These are phyloP conservation scores for Tipula confusa DNA, from an alignment of 2,888 invertebrate species.

Conservation along the genomic window DNA sequence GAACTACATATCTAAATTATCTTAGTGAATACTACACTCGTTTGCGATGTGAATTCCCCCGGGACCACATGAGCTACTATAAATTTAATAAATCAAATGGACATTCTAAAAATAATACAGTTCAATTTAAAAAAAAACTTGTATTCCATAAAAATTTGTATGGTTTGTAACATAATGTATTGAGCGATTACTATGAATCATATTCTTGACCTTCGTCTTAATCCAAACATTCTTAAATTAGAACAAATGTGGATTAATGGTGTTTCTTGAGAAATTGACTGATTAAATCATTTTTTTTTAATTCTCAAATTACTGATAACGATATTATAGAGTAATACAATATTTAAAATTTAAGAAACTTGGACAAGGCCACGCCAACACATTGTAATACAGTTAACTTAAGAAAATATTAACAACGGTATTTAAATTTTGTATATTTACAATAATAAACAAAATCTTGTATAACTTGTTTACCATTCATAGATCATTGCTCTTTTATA, in stretches of 20 bases:
- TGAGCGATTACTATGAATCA: not conserved
- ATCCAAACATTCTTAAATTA: not conserved
- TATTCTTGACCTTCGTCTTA: not conserved
- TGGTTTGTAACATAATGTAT: not conserved
- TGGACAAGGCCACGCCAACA: not conserved
- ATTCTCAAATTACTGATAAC: not conserved
- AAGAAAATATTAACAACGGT: not conserved
- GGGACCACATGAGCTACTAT: too few relatives aligned
- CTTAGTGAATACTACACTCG: too few relatives aligned
- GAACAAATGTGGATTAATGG: not conserved
- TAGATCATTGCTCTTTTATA: not conserved
- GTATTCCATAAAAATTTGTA: not conserved
- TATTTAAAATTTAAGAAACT: not conserved
- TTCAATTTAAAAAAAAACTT: too few relatives aligned
- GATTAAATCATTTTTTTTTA: not conserved
- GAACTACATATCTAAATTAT: too few relatives aligned
- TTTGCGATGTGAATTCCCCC: too few relatives aligned
- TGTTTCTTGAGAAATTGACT: not conserved
- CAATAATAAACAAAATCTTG: not conserved
- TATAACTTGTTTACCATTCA: not conserved
- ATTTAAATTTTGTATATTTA: not conserved
- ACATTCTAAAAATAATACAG: not conserved
- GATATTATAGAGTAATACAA: not conserved
- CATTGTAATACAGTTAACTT: not conserved
- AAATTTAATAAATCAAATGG: not conserved